Evolutionary conservation across 2,113 vertebrate species (phyloP).

Genomic region (Papio anubis): DNA sequence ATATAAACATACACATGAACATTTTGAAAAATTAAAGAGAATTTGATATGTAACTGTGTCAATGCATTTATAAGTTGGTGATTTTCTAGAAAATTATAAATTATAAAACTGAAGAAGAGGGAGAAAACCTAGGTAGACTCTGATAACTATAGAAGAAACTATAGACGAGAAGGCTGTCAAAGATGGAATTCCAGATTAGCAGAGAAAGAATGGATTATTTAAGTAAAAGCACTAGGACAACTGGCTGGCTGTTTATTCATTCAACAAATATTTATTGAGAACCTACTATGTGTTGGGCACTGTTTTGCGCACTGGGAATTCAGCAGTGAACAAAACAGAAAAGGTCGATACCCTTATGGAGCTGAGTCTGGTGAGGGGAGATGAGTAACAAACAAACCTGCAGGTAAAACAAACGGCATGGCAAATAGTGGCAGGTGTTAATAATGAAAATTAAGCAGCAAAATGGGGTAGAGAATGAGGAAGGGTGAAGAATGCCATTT

Average conservation of each 20-base stretch:
- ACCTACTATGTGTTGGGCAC: neutral
- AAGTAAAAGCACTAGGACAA: neutral
- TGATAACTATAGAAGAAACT: neutral
- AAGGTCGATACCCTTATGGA: neutral
- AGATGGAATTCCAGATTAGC: neutral
- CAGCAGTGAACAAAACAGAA: neutral
- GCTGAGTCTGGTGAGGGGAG: neutral
- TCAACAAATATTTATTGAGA: neutral
- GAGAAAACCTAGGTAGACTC: neutral
- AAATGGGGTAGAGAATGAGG: neutral
- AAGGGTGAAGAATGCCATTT: neutral
- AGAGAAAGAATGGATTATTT: neutral
- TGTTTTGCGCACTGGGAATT: neutral
- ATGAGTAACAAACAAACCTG: neutral
- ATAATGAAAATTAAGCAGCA: neutral
- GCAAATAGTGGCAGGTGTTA: neutral
- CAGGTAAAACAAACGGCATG: neutral
- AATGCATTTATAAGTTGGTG: neutral
- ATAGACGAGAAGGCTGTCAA: neutral
- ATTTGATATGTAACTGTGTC: neutral
- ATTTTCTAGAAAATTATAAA: neutral
- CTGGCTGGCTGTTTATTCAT: neutral
- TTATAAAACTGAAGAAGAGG: neutral
- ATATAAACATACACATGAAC: rapidly evolving
- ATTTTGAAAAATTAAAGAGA: neutral